Evolutionary conservation across 2,888 invertebrate genomes (phyloP), one percentile per base, ranked within the genome.

Genomic region (Drosophila stalkeri): DNA sequence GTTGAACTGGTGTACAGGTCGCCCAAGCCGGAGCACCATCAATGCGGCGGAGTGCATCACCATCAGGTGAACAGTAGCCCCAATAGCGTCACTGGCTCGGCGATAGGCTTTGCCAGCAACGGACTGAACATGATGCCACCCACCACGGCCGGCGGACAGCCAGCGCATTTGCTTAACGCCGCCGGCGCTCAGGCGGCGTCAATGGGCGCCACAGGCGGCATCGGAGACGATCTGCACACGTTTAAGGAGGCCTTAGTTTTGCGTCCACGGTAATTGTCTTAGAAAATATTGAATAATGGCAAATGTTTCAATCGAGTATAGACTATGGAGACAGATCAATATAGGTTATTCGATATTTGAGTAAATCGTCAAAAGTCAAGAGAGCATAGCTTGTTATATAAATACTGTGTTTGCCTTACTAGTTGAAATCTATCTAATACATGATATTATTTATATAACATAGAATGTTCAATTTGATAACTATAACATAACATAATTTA

Each of bases 181-280:
- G 63, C 39, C 67, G 41, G 54, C 20, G 66, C 51, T 9, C 68
- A 71, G 31, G 49, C 67, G 37, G 54, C 72, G 39, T 37, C 79
- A 46, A 59, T 69, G 2, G 71, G 66, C 9, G 64, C 69, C 44
- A 71, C 69, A 7, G 76, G 75, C 20, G 76, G 73, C 18, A 68
- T 56, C 27, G 78, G 83, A 23, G 85, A 89, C 67, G 95, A 96
- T 90, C 93, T 96, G 86, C 95, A 95, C 89, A 96, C 96, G 80
- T 96, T 96, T 91, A 94, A 96, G 91, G 96, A 96, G 93, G 96
- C 96, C 70, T 94, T 96, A 86, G 95, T 96, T 63, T 93, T 95
- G 78, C 93, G 94, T 83, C 92, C 94, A 80, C 91, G 92, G 92
- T 92, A 77, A 64, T 67, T 74, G 47, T n/a, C 4, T 11, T 11